Conservation (phyloP, 1,140 invertebrate species). For the Eriocheir sinensis region DNA sequence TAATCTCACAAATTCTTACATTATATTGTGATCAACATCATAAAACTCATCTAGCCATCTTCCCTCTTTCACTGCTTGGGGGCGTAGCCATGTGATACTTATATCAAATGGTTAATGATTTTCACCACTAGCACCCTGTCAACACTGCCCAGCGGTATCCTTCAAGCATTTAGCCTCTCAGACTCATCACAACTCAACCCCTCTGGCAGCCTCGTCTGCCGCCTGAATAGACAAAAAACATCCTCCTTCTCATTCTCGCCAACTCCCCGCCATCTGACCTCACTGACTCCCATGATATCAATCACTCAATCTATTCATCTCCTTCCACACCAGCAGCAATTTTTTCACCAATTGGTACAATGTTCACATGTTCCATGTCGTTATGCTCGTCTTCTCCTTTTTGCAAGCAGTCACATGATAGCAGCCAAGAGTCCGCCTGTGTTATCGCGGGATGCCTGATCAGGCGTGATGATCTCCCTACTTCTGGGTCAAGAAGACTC, state of each 20-base stretch:
- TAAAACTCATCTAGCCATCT: not conserved
- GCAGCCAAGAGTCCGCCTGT: too few relatives aligned
- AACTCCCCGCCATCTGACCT: too few relatives aligned
- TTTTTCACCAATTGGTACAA: not conserved
- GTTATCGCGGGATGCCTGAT: too few relatives aligned
- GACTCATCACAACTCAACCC: too few relatives aligned
- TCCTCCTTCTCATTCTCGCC: too few relatives aligned
- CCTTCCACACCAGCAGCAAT: not conserved
- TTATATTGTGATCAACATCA: not conserved
- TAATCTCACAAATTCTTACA: not conserved
- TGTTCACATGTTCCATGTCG: not conserved
- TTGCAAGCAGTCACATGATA: too few relatives aligned
- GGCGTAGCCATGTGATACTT: not conserved
- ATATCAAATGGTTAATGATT: constrained; percentile 16
- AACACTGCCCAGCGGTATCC: not conserved
- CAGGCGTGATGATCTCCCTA: too few relatives aligned
- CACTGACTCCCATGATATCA: too few relatives aligned
- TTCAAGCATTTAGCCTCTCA: not conserved
- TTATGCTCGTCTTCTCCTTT: not conserved
- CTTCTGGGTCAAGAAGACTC: too few relatives aligned
- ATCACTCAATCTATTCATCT: not conserved
- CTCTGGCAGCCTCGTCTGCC: too few relatives aligned
- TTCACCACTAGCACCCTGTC: constrained; percentile 17
- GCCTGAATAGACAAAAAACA: too few relatives aligned
- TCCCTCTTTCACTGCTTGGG: not conserved